These are phyloP conservation scores for Eufriesea mexicana DNA, from an alignment of 1,140 invertebrate species.

Conservation along the genomic window DNA sequence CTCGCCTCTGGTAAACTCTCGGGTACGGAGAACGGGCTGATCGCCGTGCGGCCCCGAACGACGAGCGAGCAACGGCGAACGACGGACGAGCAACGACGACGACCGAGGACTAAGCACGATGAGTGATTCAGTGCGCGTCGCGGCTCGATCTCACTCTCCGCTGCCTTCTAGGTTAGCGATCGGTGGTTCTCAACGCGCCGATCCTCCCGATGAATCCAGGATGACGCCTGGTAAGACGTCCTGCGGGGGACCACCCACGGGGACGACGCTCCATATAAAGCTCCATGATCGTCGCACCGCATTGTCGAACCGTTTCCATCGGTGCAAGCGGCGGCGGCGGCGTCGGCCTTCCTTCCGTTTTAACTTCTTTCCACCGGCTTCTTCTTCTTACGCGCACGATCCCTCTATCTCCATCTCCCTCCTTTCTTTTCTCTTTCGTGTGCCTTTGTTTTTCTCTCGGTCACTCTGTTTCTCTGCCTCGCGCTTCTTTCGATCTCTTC, in stretches of 20 bases:
- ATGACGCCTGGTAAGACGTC: conserved; percentile 72
- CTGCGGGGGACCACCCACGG: conserved; percentile 79
- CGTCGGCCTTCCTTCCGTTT: conserved; percentile 72
- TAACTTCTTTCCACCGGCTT: conserved; percentile 66
- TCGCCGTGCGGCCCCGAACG: conserved; percentile 12
- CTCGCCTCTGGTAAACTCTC: conserved; percentile 62
- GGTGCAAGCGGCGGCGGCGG: conserved; percentile 54
- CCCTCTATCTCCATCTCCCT: conserved; percentile 44
- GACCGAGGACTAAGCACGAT: conserved; percentile 65
- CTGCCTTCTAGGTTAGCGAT: conserved; percentile 59
- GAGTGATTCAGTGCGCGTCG: conserved; percentile 78
- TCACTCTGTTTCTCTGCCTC: conserved; percentile 31
- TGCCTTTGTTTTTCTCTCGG: conserved; percentile 38
- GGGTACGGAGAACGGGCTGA: conserved; percentile 24
- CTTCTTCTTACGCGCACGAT: conserved; percentile 59
- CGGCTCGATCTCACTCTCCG: conserved; percentile 69
- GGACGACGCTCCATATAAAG: conserved; percentile 80
- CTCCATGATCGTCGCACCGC: conserved; percentile 62
- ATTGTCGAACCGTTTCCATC: conserved; percentile 72
- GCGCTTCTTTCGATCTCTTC: conserved; percentile 56
- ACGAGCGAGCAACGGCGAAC: conserved; percentile 39
- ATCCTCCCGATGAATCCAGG: conserved; percentile 62
- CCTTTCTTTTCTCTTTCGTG: conserved; percentile 40
- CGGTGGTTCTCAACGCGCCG: conserved; percentile 73
- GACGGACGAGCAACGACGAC: conserved; percentile 42